A percentile compares a stretch with the other conserved stretches of the same genome.
Conservation (phyloP, 1,140 invertebrate genomes). For the Grapholita molesta region DNA sequence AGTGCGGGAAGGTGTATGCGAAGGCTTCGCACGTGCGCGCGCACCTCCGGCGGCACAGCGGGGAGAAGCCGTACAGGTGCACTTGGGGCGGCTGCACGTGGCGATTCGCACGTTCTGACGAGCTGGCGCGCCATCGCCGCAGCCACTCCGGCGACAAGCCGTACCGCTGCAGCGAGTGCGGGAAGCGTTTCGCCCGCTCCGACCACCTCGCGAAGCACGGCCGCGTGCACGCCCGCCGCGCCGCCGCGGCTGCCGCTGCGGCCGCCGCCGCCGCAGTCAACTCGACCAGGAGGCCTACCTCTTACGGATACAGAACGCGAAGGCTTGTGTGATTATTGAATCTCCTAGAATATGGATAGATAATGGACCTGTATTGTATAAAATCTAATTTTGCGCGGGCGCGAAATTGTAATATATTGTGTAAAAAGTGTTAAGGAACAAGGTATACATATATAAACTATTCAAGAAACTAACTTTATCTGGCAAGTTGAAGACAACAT, state of each 20-base stretch:
- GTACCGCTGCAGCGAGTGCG: constrained; percentile 90
- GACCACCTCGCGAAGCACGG: constrained; percentile 95
- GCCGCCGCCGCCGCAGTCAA: constrained; percentile 39
- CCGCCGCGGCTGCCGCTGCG: constrained; percentile 51
- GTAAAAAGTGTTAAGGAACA: background rate
- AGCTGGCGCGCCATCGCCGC: constrained; percentile 89
- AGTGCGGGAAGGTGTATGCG: constrained; percentile 88
- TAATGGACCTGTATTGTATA: background rate
- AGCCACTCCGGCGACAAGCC: constrained; percentile 90
- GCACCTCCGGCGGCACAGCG: constrained; percentile 94
- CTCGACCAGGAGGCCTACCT: background rate
- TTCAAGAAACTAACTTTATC: too few relatives aligned
- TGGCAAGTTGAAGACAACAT: too few relatives aligned
- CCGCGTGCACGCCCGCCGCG: constrained; percentile 84
- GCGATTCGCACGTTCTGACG: constrained; percentile 96
- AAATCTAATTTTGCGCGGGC: background rate
- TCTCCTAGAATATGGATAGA: constrained; percentile 17
- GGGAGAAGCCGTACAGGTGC: constrained; percentile 95
- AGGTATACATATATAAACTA: too few relatives aligned
- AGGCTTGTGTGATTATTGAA: constrained; percentile 28
- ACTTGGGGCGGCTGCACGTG: constrained; percentile 95
- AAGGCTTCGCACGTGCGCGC: constrained; percentile 97
- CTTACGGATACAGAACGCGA: constrained; percentile 29
- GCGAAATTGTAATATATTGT: background rate
- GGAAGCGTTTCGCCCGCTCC: constrained; percentile 92